Evolutionary conservation across 2,113 vertebrate species (phyloP).

Genomic region (Anoplopoma fimbria): DNA sequence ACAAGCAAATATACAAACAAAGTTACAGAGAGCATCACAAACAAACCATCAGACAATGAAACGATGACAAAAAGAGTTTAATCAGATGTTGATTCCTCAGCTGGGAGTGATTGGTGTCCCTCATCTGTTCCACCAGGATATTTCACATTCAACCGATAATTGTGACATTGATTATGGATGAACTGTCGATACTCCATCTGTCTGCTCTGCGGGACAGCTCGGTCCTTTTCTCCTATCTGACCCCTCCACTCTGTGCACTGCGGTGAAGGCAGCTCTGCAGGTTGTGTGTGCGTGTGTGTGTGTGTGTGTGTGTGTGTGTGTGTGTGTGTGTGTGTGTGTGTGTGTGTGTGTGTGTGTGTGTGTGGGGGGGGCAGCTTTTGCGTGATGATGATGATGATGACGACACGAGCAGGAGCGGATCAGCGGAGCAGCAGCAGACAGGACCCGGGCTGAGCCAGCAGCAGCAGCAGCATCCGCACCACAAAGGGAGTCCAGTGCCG

Average conservation of each 20-base stretch:
- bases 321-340: slow-evolving; percentile 24
- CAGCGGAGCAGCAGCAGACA: slow-evolving; percentile 65
- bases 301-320: slow-evolving; percentile 2
- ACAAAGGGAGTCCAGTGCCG: slow-evolving; percentile 62
- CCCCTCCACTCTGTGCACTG: slow-evolving; percentile 54
- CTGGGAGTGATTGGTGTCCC: background rate
- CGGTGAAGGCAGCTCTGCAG: slow-evolving; percentile 54
- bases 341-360: slow-evolving; percentile 18
- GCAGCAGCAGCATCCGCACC: slow-evolving; percentile 54
- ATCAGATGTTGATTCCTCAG: background rate
- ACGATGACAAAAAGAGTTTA: background rate
- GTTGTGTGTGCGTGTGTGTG: slow-evolving; percentile 33
- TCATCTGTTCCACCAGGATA: background rate
- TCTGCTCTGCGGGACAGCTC: background rate
- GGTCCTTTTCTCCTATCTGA: background rate
- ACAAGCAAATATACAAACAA: background rate
- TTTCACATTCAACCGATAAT: background rate
- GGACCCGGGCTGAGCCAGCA: slow-evolving; percentile 61
- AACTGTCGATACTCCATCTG: slow-evolving; percentile 11
- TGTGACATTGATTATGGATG: background rate
- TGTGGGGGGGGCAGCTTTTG: slow-evolving; percentile 40
- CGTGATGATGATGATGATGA: slow-evolving; percentile 72
- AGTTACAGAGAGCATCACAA: background rate
- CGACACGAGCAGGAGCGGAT: slow-evolving; percentile 73
- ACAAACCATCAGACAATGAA: background rate